Evolutionary conservation across 2,888 invertebrate genomes (phyloP).

Genomic region (Drosophila hamatofila): DNA sequence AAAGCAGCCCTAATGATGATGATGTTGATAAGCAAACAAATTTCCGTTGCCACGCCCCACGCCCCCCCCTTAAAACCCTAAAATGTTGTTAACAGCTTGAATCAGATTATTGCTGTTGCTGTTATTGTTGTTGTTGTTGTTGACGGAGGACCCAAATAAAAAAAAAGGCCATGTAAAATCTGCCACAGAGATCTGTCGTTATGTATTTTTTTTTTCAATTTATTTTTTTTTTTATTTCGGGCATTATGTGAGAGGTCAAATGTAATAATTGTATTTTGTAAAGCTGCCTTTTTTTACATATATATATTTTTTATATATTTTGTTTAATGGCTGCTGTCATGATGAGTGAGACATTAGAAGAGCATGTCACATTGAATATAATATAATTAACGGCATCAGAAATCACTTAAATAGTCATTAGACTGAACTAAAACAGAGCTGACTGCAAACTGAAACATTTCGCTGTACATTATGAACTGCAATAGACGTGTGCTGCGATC

Average conservation of each 20-base stretch:
- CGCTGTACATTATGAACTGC: conserved; percentile 38
- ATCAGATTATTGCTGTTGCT: neutral
- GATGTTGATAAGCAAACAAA: conserved; percentile 31
- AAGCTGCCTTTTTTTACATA: neutral
- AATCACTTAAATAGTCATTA: conserved; percentile 63
- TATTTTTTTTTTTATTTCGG: too few species aligned
- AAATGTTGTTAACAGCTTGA: conserved; percentile 9
- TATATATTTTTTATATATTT: neutral
- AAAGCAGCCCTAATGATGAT: conserved; percentile 24
- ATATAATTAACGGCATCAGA: conserved; percentile 38
- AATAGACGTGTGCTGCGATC: conserved; percentile 42
- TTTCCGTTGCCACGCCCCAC: neutral
- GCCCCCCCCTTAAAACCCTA: too few species aligned
- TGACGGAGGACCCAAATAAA: conserved; percentile 44
- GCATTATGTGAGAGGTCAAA: conserved; percentile 21
- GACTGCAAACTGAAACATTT: conserved; percentile 24
- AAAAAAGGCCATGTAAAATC: conserved; percentile 12
- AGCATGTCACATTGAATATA: neutral
- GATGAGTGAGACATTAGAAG: conserved; percentile 34
- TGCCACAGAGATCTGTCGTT: conserved; percentile 7
- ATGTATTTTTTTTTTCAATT: neutral
- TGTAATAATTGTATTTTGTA: conserved; percentile 25
- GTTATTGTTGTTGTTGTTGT: neutral
- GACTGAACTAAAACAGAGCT: neutral
- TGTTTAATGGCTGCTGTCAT: neutral